A percentile compares a stretch with the other conserved stretches of the same genome.
phyloP scores from a whole-genome alignment of 2,797 vertebrate species.

The Anniella stebbinsi region DNA sequence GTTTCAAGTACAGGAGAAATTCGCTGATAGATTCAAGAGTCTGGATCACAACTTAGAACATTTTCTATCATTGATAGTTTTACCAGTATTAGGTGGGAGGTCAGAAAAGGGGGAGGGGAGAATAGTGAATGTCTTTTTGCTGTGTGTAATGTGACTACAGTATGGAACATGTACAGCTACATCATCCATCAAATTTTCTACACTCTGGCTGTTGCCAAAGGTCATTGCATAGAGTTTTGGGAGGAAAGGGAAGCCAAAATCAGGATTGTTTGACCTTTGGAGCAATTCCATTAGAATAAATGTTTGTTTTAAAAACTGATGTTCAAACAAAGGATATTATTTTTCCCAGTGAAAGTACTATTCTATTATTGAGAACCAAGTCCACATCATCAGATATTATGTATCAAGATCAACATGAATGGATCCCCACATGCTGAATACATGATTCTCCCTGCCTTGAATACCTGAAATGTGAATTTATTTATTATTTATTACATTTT shows the following conservation, averaged over 20 bases:
- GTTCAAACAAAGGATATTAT: not conserved
- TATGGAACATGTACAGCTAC: not conserved
- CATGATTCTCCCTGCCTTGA: not conserved
- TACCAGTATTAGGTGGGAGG: slow-evolving; percentile 30
- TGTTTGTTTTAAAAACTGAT: rapidly evolving
- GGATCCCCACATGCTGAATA: not conserved
- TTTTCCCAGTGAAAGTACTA: not conserved
- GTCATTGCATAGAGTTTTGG: not conserved
- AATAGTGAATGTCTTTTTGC: not conserved
- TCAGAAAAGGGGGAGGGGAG: slow-evolving; percentile 23
- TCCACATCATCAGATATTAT: not conserved
- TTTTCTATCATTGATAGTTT: slow-evolving; percentile 37
- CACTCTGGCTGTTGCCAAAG: not conserved
- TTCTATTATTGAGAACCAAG: not conserved
- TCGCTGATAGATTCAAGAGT: slow-evolving; percentile 48
- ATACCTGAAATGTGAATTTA: not conserved
- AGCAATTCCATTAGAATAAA: not conserved
- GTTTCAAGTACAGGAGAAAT: slow-evolving; percentile 36
- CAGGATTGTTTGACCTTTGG: rapidly evolving
- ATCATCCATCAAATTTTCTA: not conserved
- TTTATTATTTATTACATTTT: too few relatives aligned
- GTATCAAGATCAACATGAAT: not conserved
- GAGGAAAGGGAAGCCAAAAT: not conserved
- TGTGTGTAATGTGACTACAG: rapidly evolving
- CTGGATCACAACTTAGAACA: slow-evolving; percentile 40